Conservation (phyloP, 2,797 vertebrate species). For the Hybognathus amarus region DNA sequence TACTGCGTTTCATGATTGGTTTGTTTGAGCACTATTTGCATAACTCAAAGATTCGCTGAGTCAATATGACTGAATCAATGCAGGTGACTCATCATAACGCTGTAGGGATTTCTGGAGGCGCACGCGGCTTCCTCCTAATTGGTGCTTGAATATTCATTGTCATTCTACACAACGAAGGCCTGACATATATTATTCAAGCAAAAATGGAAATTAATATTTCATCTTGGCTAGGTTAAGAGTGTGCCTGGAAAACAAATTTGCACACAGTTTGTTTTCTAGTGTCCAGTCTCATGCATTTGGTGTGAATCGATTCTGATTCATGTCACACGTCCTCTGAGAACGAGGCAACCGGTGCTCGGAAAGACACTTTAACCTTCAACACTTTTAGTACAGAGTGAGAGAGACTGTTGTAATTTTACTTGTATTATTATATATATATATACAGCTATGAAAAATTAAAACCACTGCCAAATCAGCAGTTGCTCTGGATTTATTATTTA, state of each 20-base stretch:
- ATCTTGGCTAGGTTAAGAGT: not conserved
- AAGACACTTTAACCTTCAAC: constrained; percentile 56
- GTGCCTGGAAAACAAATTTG: not conserved
- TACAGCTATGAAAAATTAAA: no score
- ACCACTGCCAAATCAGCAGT: no score
- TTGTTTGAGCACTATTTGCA: constrained; percentile 8
- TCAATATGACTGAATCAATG: constrained; percentile 24
- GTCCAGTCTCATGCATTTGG: not conserved
- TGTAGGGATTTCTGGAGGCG: not conserved
- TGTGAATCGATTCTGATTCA: constrained; percentile 5
- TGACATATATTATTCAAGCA: not conserved
- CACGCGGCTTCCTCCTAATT: not conserved
- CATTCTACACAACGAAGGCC: not conserved
- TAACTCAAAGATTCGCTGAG: constrained; percentile 11
- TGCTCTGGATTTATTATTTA: no score
- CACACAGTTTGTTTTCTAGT: not conserved
- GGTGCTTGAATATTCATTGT: not conserved
- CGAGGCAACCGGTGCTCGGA: not conserved
- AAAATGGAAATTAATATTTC: constrained; percentile 2
- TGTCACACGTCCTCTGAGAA: not conserved
- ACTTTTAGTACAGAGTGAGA: constrained; percentile 32
- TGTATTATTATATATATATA: not conserved
- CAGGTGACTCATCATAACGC: constrained; percentile 7
- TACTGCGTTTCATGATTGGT: not conserved
- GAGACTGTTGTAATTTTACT: not conserved